Base-by-base conservation (phyloP, 2,888 invertebrate genomes). In the Eueremaeus valkanovi region DNA sequence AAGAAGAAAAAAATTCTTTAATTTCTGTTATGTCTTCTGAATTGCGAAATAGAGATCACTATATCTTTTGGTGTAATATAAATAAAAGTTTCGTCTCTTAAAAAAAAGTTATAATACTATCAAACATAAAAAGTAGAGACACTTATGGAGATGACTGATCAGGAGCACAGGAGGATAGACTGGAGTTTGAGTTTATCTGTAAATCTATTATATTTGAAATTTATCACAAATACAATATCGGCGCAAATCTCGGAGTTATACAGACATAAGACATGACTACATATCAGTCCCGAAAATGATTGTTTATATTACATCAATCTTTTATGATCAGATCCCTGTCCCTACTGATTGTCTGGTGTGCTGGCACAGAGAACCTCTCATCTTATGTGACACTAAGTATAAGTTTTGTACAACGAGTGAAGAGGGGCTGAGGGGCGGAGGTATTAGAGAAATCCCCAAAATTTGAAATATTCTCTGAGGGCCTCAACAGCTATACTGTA, bases 241-340 rank as follows among this genome's bases (percentile, higher is more conserved):
- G n/a, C 68, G 24, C 42, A 42, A 68, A 68, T 68, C 68, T 33
- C 16, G 18, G 8, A 21, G 36, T 24, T 21, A 68, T 40, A 16
- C 6, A 40, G 11, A 18, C 31, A 29, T 29, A 21, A 3, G 63
- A 63, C 63, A 63, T n/a, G 33, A 31, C 9, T 11, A 21, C 8
- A 66, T 36, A 16, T 11, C 9, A 33, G 3, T 42, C 6, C 21
- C 31, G 24, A 68, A 68, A 42, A 40, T 68, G 68, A 24, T 68
- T 31, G 68, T 21, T 24, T 61, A 33, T 61, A 61, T 61, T 13
- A 68, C 68, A 68, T 68, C 68, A 68, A 68, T 68, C 68, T 68
- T 68, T 68, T 68, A 63, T 63, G 33, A 63, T 63, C 27, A 55
- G 55, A 55, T 55, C 55, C 6, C n/a, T 5, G 11, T 24, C 55